These are phyloP conservation scores for Arremon brunneinucha DNA, from an alignment of 2,797 vertebrate species.

Conservation along the genomic window DNA sequence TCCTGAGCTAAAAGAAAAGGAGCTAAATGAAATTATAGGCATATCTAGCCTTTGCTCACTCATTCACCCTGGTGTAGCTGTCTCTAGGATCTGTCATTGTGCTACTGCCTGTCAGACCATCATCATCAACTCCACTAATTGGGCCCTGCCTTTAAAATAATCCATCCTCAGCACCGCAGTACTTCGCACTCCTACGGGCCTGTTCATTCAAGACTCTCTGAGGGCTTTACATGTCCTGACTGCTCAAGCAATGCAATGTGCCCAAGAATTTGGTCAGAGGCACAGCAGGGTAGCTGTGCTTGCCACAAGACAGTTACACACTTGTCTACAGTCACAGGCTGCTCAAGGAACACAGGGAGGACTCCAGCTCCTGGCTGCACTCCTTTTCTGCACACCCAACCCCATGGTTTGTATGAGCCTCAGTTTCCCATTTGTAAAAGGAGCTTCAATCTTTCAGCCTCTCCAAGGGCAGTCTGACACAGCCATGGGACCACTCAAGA, in stretches of 20 bases:
- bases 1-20: not conserved
- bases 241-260: not conserved
- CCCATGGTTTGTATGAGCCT: not conserved
- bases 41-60: not conserved
- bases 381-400: not conserved
- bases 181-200: constrained; percentile 9
- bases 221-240: not conserved
- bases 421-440: not conserved
- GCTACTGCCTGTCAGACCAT: constrained; percentile 7
- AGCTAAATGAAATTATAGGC: not conserved
- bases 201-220: constrained; percentile 31
- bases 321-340: not conserved
- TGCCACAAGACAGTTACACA: not conserved
- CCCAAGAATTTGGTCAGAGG: constrained; percentile 34
- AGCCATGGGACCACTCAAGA: not conserved
- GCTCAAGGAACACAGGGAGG: not conserved
- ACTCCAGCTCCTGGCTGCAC: not conserved
- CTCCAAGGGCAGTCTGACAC: not conserved
- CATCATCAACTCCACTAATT: not conserved
- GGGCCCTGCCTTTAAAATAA: constrained; percentile 45
- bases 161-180: not conserved
- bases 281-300: not conserved
- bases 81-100: not conserved
- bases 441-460: not conserved
- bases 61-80: not conserved